A percentile compares a stretch with the other conserved stretches of the same genome.
Evolutionary conservation across 2,888 invertebrate genomes (phyloP).

Genomic region (Eumacrocentrus americanus): DNA sequence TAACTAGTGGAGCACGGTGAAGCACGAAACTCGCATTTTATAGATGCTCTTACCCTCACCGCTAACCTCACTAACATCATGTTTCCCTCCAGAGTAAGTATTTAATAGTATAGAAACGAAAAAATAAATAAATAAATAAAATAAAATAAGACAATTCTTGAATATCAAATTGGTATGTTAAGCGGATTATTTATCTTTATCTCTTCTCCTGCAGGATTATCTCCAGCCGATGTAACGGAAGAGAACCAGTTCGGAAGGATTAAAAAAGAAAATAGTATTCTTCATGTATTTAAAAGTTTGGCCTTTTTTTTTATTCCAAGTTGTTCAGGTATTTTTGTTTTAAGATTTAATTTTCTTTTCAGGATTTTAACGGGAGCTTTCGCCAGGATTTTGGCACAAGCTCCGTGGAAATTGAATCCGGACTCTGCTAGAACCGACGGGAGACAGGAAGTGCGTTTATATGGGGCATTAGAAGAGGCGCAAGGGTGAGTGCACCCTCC

Average conservation of each 20-base stretch:
- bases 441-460: constrained; percentile 7
- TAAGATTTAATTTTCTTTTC: no score
- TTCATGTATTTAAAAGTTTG: no score
- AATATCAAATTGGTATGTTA: no score
- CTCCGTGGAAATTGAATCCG: constrained; percentile 11
- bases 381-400: constrained; percentile 2
- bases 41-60: constrained; percentile 14
- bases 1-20: constrained; percentile 8
- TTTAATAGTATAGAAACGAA: neutral
- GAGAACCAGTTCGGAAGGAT: no score
- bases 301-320: no score
- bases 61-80: neutral
- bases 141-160: no score
- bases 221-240: no score
- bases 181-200: no score
- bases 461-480: neutral
- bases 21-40: constrained; percentile 15
- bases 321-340: no score
- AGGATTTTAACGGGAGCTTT: no score
- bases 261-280: no score
- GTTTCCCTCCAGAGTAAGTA: neutral
- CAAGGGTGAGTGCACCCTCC: neutral
- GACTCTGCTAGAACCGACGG: neutral
- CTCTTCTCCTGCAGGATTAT: no score
- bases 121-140: neutral